phyloP scores from a whole-genome alignment of 2,888 invertebrate genomes.

The Caenorhabditis macrosperma region DNA sequence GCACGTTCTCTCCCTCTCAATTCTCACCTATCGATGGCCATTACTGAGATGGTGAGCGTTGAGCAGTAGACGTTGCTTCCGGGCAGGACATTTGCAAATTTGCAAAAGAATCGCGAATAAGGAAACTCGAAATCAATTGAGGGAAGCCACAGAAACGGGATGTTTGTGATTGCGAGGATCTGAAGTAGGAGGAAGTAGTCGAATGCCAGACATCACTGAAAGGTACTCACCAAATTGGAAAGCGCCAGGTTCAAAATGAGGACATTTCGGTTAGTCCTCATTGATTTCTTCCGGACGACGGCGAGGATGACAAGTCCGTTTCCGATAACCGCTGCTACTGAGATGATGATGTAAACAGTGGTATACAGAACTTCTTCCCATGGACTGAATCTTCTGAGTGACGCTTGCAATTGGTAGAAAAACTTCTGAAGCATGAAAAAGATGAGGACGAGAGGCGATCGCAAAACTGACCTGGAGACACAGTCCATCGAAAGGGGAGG shows the following conservation, averaged over 20 bases:
- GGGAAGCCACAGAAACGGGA: slow-evolving; percentile 85
- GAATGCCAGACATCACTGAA: background rate
- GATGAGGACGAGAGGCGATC: background rate
- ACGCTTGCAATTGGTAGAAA: slow-evolving; percentile 71
- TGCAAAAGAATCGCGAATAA: slow-evolving; percentile 78
- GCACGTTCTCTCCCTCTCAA: background rate
- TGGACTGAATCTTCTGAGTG: slow-evolving; percentile 72
- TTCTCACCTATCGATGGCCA: slow-evolving; percentile 78
- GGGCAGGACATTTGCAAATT: slow-evolving; percentile 79
- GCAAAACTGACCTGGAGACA: slow-evolving; percentile 68
- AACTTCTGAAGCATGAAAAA: slow-evolving; percentile 64
- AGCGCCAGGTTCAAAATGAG: slow-evolving; percentile 92
- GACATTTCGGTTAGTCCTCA: slow-evolving; percentile 93
- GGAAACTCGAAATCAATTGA: slow-evolving; percentile 78
- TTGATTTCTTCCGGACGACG: slow-evolving; percentile 87
- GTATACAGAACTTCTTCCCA: slow-evolving; percentile 77
- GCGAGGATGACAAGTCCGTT: slow-evolving; percentile 81
- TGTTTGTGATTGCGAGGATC: slow-evolving; percentile 89
- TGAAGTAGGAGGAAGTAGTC: slow-evolving; percentile 80
- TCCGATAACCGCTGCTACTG: slow-evolving; percentile 76
- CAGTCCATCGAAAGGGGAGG: slow-evolving; percentile 67
- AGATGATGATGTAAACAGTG: slow-evolving; percentile 76
- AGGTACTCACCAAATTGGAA: slow-evolving; percentile 83
- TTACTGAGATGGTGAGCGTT: slow-evolving; percentile 79
- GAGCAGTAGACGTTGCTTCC: slow-evolving; percentile 80